Base-by-base conservation (phyloP, 2,113 vertebrate species). In the Cephalopterus ornatus region DNA sequence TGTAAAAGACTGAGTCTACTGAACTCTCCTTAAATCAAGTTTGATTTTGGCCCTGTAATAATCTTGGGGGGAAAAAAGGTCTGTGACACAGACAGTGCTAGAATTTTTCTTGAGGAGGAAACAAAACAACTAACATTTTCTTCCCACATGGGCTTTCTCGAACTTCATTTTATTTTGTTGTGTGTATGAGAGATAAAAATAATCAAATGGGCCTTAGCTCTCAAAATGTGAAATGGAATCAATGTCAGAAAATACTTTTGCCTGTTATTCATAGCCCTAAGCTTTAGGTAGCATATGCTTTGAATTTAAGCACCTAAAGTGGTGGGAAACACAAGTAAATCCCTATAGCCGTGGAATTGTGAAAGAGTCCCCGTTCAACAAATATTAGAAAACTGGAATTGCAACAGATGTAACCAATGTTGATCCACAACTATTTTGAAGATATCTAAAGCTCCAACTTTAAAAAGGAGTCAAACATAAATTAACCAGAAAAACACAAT, bases 211-310 rank as follows among this genome's bases (percentile, higher is more conserved):
- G 7, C 16, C 59, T 95, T 75, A 63, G 11, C 9, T 94, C n/a
- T 91, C 30, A 66, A 76, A 95, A 92, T 74, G 37, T 66, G 35
- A 97, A 88, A 81, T 49, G 74, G 39, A 85, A 73, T 30, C 20
- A 58, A 22, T 72, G 23, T 32, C 12, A 62, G 41, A 76, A 79
- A 65, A 85, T 8, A 75, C 30, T 74, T 81, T 96, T 91, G 21
- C 18, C 20, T 71, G 63, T 39, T 28, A 61, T 67, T 23, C 30
- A 28, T 9, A 89, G 30, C 7, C 24, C 32, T 47, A 46, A 33
- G 19, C 1, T 74, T 30, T 59, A 61, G 19, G 33, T 79, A 84
- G 5, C 61, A 71, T 77, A 70, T 81, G 32, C 28, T 46, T 76
- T 70, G 80, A 65, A 67, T 95, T 88, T 78, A 39, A 92, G 11